These are phyloP conservation scores for Myripristis jacobus DNA, from an alignment of 2,797 vertebrate species.

Conservation along the genomic window DNA sequence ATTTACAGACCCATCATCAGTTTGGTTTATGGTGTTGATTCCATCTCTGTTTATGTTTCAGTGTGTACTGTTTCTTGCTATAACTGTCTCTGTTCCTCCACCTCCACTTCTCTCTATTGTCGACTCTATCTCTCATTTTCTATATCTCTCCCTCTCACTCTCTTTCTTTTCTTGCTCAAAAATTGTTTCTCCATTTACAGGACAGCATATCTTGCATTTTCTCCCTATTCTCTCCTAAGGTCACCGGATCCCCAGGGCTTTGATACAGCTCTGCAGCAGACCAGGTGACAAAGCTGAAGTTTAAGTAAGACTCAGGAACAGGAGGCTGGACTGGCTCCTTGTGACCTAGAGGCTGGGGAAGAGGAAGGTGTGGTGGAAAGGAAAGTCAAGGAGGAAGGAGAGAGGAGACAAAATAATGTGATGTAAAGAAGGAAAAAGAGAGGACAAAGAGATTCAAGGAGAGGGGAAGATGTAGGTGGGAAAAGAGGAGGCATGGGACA, in stretches of 20 bases:
- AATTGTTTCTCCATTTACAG: constrained; percentile 23
- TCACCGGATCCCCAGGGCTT: constrained; percentile 64
- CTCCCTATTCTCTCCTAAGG: constrained; percentile 44
- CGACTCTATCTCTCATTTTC: background rate
- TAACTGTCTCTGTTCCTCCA: too few relatives aligned
- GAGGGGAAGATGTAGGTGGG: background rate
- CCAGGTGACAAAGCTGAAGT: constrained; percentile 62
- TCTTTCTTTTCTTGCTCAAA: constrained; percentile 1
- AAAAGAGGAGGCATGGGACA: background rate
- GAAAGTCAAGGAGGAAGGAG: constrained; percentile 51
- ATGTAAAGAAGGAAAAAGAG: constrained; percentile 5
- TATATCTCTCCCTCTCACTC: background rate
- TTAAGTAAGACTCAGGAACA: constrained; percentile 73
- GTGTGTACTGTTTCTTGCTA: too few relatives aligned
- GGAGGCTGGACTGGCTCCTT: constrained; percentile 51
- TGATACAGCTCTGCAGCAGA: constrained; percentile 46
- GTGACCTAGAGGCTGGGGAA: constrained; percentile 53
- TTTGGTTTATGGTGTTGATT: too few relatives aligned
- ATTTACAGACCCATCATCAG: too few relatives aligned
- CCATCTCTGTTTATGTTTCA: too few relatives aligned
- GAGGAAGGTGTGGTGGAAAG: constrained; percentile 15
- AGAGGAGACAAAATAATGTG: constrained; percentile 14
- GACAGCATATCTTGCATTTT: constrained; percentile 37
- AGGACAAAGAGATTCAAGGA: background rate
- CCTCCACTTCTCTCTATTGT: background rate